A percentile compares a stretch with the other conserved stretches of the same genome.
These are phyloP conservation scores for Notodonta ziczac DNA, from an alignment of 2,888 invertebrate genomes.

Conservation along the genomic window DNA sequence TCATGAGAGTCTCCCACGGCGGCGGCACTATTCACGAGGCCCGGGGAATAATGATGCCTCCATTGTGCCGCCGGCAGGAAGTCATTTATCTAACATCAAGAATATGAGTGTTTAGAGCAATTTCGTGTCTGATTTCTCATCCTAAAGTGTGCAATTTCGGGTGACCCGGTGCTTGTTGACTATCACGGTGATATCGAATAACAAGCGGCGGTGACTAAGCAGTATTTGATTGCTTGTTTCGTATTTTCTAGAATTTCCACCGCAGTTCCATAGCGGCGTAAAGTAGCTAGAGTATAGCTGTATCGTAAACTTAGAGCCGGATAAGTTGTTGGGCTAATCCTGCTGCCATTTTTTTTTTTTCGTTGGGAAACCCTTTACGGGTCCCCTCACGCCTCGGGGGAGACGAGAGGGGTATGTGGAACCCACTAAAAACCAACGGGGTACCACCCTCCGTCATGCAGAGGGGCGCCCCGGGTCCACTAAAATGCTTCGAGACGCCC, in stretches of 20 bases:
- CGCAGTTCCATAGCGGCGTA: no score
- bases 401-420: no score
- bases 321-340: no score
- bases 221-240: slow-evolving; percentile 35
- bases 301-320: no score
- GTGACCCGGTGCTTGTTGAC: slow-evolving; percentile 43
- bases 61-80: slow-evolving; percentile 81
- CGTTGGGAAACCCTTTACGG: no score
- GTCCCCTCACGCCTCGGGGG: no score
- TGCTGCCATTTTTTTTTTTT: no score
- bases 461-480: no score
- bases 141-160: slow-evolving; percentile 79
- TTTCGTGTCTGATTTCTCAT: slow-evolving; percentile 81
- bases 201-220: slow-evolving; percentile 42
- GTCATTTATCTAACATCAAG: slow-evolving; percentile 84
- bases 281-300: no score
- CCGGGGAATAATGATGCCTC: slow-evolving; percentile 79
- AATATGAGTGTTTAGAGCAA: slow-evolving; percentile 83
- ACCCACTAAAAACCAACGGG: no score
- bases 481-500: no score
- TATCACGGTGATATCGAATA: slow-evolving; percentile 43
- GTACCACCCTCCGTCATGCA: no score
- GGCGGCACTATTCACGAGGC: slow-evolving; percentile 67
- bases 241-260: not conserved
- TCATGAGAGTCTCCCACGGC: slow-evolving; percentile 82